phyloP scores from a whole-genome alignment of 2,113 vertebrate species.

The Sitta europaea region DNA sequence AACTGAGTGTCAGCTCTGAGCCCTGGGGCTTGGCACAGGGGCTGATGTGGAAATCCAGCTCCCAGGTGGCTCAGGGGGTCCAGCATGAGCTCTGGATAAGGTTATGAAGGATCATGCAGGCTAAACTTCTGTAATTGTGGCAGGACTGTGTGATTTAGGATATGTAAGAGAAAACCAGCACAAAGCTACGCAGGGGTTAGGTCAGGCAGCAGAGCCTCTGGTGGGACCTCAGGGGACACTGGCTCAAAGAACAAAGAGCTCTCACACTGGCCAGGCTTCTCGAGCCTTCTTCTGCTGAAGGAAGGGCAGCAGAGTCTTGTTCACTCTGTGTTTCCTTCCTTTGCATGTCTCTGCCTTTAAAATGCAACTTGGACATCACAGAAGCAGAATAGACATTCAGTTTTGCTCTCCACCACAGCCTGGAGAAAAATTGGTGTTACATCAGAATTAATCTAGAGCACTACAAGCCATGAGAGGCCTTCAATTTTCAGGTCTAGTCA shows the following conservation, averaged over 20 bases:
- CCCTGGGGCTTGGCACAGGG: neutral
- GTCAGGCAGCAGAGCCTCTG: neutral
- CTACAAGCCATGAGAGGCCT: neutral
- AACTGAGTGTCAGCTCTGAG: neutral
- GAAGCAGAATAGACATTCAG: neutral
- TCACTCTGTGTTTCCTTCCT: neutral
- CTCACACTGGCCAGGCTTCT: neutral
- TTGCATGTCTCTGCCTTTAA: neutral
- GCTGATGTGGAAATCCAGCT: neutral
- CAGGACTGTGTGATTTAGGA: neutral
- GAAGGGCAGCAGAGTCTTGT: neutral
- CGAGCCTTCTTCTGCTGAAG: neutral
- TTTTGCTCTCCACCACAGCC: neutral
- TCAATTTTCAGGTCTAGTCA: neutral
- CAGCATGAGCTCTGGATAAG: neutral
- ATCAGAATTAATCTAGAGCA: neutral
- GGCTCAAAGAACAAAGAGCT: neutral
- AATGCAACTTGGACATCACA: neutral
- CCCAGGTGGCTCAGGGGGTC: neutral
- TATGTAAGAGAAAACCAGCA: neutral
- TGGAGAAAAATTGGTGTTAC: neutral
- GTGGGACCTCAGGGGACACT: neutral
- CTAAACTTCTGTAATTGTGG: neutral
- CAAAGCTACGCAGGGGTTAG: rapidly evolving
- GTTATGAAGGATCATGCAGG: neutral